Percentiles rank a stretch among this genome's conserved stretches.
Evolutionary conservation across 1,140 invertebrate genomes (phyloP).

Genomic region (Proales similis): DNA sequence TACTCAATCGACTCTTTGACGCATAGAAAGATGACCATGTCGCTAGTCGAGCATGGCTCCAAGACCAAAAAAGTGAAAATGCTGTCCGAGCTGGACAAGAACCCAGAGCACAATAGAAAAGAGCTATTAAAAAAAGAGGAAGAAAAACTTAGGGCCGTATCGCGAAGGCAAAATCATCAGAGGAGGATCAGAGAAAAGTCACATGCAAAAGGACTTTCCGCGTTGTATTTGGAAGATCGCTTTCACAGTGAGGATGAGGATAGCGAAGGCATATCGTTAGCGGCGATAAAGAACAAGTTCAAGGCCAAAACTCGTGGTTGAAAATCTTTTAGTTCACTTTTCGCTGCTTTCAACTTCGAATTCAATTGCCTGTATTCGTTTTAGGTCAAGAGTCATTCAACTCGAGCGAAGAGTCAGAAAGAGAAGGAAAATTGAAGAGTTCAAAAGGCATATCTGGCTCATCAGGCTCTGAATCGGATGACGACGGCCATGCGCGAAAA

Average conservation of each 20-base stretch:
- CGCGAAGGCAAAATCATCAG: slow-evolving; percentile 32
- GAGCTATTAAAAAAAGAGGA: slow-evolving; percentile 28
- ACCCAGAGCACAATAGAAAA: slow-evolving; percentile 1
- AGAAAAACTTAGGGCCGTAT: slow-evolving; percentile 27
- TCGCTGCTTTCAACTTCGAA: no score
- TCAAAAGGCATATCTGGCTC: background rate
- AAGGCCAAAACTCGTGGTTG: slow-evolving; percentile 21
- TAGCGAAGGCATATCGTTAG: slow-evolving; percentile 18
- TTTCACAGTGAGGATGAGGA: slow-evolving; percentile 30
- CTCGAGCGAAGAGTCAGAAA: slow-evolving; percentile 7
- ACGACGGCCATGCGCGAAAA: background rate
- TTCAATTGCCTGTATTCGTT: no score
- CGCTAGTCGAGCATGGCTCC: slow-evolving; percentile 8
- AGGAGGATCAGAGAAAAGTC: slow-evolving; percentile 26
- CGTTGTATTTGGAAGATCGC: slow-evolving; percentile 33
- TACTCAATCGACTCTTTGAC: slow-evolving; percentile 34
- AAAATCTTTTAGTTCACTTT: slow-evolving; percentile 22
- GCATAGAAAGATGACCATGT: slow-evolving; percentile 36
- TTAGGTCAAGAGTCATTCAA: background rate
- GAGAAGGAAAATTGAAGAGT: slow-evolving; percentile 29
- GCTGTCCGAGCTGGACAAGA: slow-evolving; percentile 8
- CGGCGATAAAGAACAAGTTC: slow-evolving; percentile 32
- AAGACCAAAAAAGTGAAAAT: slow-evolving; percentile 32
- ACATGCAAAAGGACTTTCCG: slow-evolving; percentile 15
- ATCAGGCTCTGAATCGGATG: slow-evolving; percentile 30